Percentiles rank a stretch among this genome's conserved stretches.
phyloP scores from a whole-genome alignment of 2,797 vertebrate genomes.

The Tokudaia tokunoshimensis region DNA sequence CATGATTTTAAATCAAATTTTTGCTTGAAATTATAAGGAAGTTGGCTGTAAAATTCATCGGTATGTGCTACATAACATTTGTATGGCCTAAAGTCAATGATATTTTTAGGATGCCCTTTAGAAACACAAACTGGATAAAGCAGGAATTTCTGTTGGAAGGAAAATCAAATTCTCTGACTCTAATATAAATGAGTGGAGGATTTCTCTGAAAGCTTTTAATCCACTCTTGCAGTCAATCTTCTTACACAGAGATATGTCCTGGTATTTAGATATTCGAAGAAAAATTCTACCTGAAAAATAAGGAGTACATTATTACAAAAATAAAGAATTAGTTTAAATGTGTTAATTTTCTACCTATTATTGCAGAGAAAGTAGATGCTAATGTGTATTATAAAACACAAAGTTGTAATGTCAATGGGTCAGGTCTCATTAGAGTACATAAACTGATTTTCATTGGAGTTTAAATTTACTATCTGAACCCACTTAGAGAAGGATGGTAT shows the following conservation, averaged over 20 bases:
- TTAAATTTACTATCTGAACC: background rate
- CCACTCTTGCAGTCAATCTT: constrained; percentile 74
- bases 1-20: constrained; percentile 23
- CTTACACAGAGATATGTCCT: constrained; percentile 54
- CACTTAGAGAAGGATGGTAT: background rate
- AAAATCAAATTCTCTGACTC: constrained; percentile 74
- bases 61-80: constrained; percentile 63
- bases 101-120: constrained; percentile 76
- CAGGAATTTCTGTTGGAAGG: constrained; percentile 75
- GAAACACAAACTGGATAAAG: constrained; percentile 64
- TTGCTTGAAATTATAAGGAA: constrained; percentile 42
- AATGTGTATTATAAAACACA: background rate
- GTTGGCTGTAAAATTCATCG: constrained; percentile 57
- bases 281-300: constrained; percentile 54
- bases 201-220: constrained; percentile 80
- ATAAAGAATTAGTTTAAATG: background rate
- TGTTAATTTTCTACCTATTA: background rate
- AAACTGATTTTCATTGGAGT: background rate
- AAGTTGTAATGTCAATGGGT: background rate
- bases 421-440: background rate
- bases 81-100: constrained; percentile 61
- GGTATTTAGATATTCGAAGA: constrained; percentile 63
- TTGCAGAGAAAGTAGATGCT: background rate
- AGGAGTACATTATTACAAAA: background rate
- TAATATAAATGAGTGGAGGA: constrained; percentile 74